Evolutionary conservation across 2,888 invertebrate species (phyloP).

Genomic region (Cerastis leucographa): DNA sequence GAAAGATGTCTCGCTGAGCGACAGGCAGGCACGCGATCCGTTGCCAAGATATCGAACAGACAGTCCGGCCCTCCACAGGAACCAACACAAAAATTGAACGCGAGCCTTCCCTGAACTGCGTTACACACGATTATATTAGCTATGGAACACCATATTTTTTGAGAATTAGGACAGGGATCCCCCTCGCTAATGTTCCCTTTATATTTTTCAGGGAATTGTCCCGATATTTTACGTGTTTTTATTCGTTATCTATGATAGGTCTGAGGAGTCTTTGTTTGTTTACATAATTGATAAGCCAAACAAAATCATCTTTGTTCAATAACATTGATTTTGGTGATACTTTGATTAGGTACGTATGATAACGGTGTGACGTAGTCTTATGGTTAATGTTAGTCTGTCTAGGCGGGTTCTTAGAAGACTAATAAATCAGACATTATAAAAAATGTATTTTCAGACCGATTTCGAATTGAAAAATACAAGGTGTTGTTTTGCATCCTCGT

Average conservation of each 20-base stretch:
- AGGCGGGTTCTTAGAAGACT: neutral
- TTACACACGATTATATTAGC: constrained; percentile 49
- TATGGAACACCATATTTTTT: constrained; percentile 50
- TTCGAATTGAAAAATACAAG: too few relatives aligned
- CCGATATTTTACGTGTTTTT: constrained; percentile 23
- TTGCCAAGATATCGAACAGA: constrained; percentile 87
- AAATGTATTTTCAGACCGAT: neutral
- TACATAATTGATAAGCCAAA: constrained; percentile 3
- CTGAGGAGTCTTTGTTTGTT: constrained; percentile 41
- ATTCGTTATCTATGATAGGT: constrained; percentile 6
- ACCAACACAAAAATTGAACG: constrained; percentile 50
- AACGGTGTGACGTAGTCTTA: neutral
- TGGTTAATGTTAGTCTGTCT: neutral
- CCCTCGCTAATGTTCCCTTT: constrained; percentile 17
- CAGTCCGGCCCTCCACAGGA: constrained; percentile 69
- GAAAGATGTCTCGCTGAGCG: constrained; percentile 78
- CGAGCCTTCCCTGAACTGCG: constrained; percentile 41
- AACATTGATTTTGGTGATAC: neutral
- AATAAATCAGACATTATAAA: neutral
- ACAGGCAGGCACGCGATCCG: constrained; percentile 82
- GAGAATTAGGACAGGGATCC: constrained; percentile 40
- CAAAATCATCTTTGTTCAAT: neutral
- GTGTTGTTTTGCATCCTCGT: too few relatives aligned
- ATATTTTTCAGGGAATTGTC: constrained; percentile 33
- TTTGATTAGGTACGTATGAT: neutral